Percentiles rank a stretch among this genome's conserved stretches.
These are phyloP conservation scores for Hippocampus zosterae DNA, from an alignment of 2,113 vertebrate species.

Conservation along the genomic window DNA sequence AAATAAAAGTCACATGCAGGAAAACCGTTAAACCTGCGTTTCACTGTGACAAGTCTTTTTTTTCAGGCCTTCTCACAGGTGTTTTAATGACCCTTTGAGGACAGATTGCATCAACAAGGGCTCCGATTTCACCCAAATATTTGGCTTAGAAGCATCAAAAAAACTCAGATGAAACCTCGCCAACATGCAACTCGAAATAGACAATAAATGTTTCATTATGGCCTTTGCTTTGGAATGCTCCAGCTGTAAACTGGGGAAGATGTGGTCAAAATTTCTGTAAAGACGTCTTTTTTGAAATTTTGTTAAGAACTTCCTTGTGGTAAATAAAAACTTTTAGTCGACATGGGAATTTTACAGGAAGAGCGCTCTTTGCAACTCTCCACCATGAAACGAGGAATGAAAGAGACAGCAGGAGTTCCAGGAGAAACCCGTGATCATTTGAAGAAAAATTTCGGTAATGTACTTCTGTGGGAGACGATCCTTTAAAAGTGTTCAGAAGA, in stretches of 20 bases:
- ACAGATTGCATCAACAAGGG: slow-evolving; percentile 33
- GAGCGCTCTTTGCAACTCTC: slow-evolving; percentile 20
- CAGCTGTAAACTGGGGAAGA: slow-evolving; percentile 22
- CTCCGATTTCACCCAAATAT: slow-evolving; percentile 53
- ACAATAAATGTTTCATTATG: slow-evolving; percentile 31
- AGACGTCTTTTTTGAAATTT: background rate
- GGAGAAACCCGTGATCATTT: slow-evolving; percentile 15
- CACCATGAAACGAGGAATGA: slow-evolving; percentile 6
- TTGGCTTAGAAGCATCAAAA: slow-evolving; percentile 35
- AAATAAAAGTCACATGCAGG: slow-evolving; percentile 52
- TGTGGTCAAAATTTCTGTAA: background rate
- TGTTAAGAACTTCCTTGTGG: background rate
- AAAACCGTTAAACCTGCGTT: slow-evolving; percentile 9
- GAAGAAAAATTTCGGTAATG: slow-evolving; percentile 24
- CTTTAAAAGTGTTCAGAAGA: slow-evolving; percentile 9
- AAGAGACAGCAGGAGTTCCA: background rate
- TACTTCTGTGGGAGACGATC: slow-evolving; percentile 36
- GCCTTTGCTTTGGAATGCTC: slow-evolving; percentile 32
- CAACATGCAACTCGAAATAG: slow-evolving; percentile 12
- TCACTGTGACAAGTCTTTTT: slow-evolving; percentile 39
- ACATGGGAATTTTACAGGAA: slow-evolving; percentile 21
- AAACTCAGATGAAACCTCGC: slow-evolving; percentile 29
- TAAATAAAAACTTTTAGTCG: background rate
- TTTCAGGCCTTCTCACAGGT: slow-evolving; percentile 28
- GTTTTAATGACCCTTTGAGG: slow-evolving; percentile 35